These are phyloP conservation scores for Nephrotoma guestfalica DNA, from an alignment of 2,888 invertebrate species.

Conservation along the genomic window DNA sequence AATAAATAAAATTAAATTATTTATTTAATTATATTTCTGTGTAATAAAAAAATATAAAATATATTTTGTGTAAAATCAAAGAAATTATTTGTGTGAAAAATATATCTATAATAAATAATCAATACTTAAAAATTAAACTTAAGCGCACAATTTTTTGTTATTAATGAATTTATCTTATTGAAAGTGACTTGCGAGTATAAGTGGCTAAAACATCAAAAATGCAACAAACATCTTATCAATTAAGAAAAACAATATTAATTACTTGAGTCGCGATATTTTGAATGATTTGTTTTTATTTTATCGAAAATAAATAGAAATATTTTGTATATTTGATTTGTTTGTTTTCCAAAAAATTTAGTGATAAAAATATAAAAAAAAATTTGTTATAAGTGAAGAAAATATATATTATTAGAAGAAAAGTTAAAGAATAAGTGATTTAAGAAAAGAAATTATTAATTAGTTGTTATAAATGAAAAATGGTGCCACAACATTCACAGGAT, in stretches of 20 bases:
- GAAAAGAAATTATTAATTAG: not conserved
- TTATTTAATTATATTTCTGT: not conserved
- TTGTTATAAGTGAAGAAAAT: not conserved
- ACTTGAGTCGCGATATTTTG: not conserved
- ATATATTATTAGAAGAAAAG: not conserved
- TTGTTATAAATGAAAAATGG: conserved; percentile 16
- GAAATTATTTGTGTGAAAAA: not conserved
- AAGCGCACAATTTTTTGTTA: not conserved
- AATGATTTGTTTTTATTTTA: not conserved
- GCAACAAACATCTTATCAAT: not conserved
- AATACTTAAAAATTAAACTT: not conserved
- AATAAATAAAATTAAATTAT: not conserved
- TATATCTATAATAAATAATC: not conserved
- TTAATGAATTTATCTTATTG: not conserved
- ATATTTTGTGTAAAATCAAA: not conserved
- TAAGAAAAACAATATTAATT: not conserved
- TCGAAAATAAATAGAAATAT: not conserved
- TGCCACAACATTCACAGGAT: conserved; percentile 23
- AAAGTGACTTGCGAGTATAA: not conserved
- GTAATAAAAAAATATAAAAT: not conserved
- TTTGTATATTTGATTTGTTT: not conserved
- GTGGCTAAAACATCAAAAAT: not conserved
- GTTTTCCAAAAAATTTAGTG: not conserved
- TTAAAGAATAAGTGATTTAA: not conserved
- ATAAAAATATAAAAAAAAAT: not conserved